Conservation (phyloP, 1,140 invertebrate genomes). For the Euura lappo region DNA sequence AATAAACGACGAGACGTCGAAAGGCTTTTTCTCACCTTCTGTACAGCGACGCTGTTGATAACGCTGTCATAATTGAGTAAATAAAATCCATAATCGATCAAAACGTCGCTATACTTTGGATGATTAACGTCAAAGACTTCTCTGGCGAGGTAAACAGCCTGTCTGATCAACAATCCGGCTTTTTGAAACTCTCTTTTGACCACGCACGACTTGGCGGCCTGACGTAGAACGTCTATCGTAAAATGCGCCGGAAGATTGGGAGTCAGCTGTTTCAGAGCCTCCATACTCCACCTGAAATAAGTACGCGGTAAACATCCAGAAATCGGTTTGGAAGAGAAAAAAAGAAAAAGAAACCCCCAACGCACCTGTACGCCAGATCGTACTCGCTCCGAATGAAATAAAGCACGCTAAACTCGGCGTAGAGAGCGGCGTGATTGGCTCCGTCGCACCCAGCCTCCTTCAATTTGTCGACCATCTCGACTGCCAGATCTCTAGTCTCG, state of each 20-base stretch:
- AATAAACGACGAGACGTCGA: neutral
- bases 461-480: constrained; percentile 63
- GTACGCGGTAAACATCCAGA: constrained; percentile 4
- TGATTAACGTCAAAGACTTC: constrained; percentile 74
- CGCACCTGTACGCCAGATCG: constrained; percentile 74
- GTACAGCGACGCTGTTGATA: constrained; percentile 79
- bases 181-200: constrained; percentile 82
- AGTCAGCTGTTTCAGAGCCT: constrained; percentile 72
- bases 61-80: constrained; percentile 89
- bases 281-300: constrained; percentile 73
- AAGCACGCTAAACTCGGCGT: constrained; percentile 79
- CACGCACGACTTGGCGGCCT: constrained; percentile 85
- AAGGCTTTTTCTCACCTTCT: constrained; percentile 66
- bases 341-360: constrained; percentile 44
- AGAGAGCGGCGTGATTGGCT: constrained; percentile 73
- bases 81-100: constrained; percentile 90
- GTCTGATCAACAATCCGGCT: constrained; percentile 80
- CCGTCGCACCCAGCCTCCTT: constrained; percentile 49
- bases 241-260: constrained; percentile 66
- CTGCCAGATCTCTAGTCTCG: constrained; percentile 68
- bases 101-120: constrained; percentile 81
- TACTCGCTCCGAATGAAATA: constrained; percentile 85
- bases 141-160: constrained; percentile 78
- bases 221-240: constrained; percentile 79
- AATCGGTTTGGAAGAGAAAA: constrained; percentile 17